Evolutionary conservation across 2,888 invertebrate species (phyloP), one percentile per base, ranked within the genome.

Genomic region (Lacanobia wlatinum): DNA sequence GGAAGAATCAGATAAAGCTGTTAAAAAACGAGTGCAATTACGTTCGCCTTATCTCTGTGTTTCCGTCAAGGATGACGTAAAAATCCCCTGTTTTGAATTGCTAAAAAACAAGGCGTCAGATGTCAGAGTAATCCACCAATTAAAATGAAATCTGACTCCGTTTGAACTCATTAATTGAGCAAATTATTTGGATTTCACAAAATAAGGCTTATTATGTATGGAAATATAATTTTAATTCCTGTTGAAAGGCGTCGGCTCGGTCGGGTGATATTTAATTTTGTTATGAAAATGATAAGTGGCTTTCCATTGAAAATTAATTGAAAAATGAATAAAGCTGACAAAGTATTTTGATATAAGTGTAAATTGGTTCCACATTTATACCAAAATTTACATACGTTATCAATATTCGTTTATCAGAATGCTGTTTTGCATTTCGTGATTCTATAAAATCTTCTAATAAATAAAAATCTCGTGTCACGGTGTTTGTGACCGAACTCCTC

Each of bases 11-110:
- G 96, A 96, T 95, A 94, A 90, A 91, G 88, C 86, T 85, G 93
- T 92, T 95, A 95, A 96, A 96, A 96, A 96, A 94, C 95, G 94
- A 87, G 86, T 85, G 92, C 95, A 96, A 96, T 95, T 95, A 95
- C 94, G 91, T 88, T 87, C 84, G 89, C 88, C 92, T 94, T 95
- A 95, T 95, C 94, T 91, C 77, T 88, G 86, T 91, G 90, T 89
- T 82, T 84, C 83, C 87, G 90, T 89, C 86, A 87, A 83, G 87
- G 85, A 88, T 91, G 89, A 91, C 81, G 90, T 87, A 84, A 80
- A 85, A 88, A 87, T 71, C 71, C 86, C 88, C 87, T 85, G 83
- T 89, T 92, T 91, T 87, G 91, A 90, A 90, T 91, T 90, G 91
- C 88, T 89, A 90, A 92, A 86, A 92, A 93, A 90, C 86, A 83